Evolutionary conservation across 2,797 vertebrate species (phyloP), one percentile per base, ranked within the genome.

Genomic region (Holocentrus rufus): DNA sequence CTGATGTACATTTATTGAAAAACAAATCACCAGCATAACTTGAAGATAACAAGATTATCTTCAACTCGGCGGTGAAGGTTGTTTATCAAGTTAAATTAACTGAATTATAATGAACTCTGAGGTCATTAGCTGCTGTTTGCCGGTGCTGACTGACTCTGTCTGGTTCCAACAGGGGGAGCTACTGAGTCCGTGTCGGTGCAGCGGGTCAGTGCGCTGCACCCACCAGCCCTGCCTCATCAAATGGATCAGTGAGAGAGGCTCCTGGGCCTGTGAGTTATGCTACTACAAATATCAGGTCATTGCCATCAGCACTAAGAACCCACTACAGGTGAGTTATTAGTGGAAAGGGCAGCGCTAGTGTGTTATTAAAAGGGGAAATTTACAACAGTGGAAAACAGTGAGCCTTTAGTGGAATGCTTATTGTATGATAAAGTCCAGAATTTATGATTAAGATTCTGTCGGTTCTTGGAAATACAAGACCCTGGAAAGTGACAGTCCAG

Each of bases 221-320:
- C 96, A 66, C 93, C 96, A 98, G 85, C 97, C 98, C 50, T 99
- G 98, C 92, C 96, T 99, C 92, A 98, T 99, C 93, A 98, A 97
- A 86, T 98, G 96, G 96, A 97, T 98, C 91, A 96, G 96, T 0
- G 98, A 99, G 91, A 93, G 98, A 65, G 98, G 98, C 30, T 99
- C 97, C 86, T 99, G 98, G 98, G 97, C 96, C 86, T 99, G 98
- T 72, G 98, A 99, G 87, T 94, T 99, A 73, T 99, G 98, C 90
- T 98, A 98, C 93, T 99, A 99, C 94, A 99, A 99, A 92, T 99
- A 99, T 88, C 97, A 99, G 72, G 98, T 99, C 93, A 97, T 99
- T 84, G 96, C 98, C 93, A 99, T 99, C 94, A 99, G 97, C 95
- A 99, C 98, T 91, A 99, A 98, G 94, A 99, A 99, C 90, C 98